Percentiles rank a stretch among this genome's conserved stretches.
phyloP scores from a whole-genome alignment of 2,888 invertebrate species.

The Corbicula japonica region DNA sequence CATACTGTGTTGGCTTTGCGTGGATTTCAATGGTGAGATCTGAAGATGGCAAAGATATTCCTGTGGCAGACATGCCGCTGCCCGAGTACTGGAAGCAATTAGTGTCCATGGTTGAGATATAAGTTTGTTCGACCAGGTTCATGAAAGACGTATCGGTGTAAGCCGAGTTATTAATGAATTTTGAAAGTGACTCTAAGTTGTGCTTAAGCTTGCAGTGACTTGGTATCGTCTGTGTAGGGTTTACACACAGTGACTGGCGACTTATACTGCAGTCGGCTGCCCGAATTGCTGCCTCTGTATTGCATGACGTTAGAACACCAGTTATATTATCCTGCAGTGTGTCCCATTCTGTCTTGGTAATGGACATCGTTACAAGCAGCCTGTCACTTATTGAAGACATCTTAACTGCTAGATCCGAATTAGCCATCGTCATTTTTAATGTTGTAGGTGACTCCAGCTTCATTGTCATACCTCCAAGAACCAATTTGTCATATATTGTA shows the following conservation, averaged over 20 bases:
- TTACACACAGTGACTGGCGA: slow-evolving; percentile 51
- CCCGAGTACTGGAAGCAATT: slow-evolving; percentile 66
- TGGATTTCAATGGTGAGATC: slow-evolving; percentile 75
- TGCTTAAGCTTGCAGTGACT: slow-evolving; percentile 55
- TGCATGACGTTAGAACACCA: slow-evolving; percentile 66
- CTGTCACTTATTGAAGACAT: slow-evolving; percentile 58
- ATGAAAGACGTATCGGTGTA: slow-evolving; percentile 57
- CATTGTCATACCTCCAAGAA: slow-evolving; percentile 50
- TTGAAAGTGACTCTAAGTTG: slow-evolving; percentile 49
- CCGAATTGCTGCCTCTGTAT: slow-evolving; percentile 60
- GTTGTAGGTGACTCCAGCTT: slow-evolving; percentile 59
- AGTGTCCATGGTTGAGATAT: slow-evolving; percentile 55
- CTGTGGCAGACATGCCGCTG: slow-evolving; percentile 57
- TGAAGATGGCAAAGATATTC: slow-evolving; percentile 58
- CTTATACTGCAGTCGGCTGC: slow-evolving; percentile 56
- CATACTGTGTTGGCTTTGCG: slow-evolving; percentile 65
- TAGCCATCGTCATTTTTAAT: slow-evolving; percentile 47
- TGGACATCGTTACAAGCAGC: slow-evolving; percentile 58
- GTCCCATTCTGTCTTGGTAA: slow-evolving; percentile 54
- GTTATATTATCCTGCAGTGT: slow-evolving; percentile 26
- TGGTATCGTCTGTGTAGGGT: slow-evolving; percentile 44
- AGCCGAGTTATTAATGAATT: slow-evolving; percentile 43
- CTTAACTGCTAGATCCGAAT: slow-evolving; percentile 49
- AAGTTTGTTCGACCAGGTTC: slow-evolving; percentile 50
- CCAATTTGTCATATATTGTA: slow-evolving; percentile 50